Base-by-base conservation (phyloP, 2,113 vertebrate species). In the Hipposideros armiger region DNA sequence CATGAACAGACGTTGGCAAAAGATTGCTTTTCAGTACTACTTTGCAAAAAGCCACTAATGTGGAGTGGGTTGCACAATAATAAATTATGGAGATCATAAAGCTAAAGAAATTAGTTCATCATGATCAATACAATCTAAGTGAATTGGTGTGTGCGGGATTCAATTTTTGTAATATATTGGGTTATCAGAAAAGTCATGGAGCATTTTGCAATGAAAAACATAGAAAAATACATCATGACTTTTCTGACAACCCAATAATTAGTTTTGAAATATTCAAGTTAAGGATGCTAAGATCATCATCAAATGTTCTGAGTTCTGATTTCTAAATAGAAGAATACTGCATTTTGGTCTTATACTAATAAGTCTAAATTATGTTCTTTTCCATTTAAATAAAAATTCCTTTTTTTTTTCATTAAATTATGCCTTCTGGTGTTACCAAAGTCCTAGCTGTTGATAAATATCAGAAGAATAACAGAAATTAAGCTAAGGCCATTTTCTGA, bases 201-300 rank as follows among this genome's bases (percentile, higher is more conserved):
- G 36, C 36, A 36, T 36, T 36, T 36, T 36, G 36, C 36, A 36
- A 36, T 36, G 36, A 36, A 36, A 36, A 36, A 36, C 36, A 36
- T 36, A 36, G 36, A 36, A 36, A 36, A 36, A 36, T 36, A 36
- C 36, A 36, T 36, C 36, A 36, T 36, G 36, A 36, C 36, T 36
- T 36, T 36, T 36, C 36, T 36, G 36, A 36, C 36, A 36, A 36
- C 36, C 36, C 36, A 36, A 36, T 72, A 95, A 97, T 89, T 17
- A 2, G 54, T 97, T 98, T 96, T 97, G 58, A 97, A 97, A 91
- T 83, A 98, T 97, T 98, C 94, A 97, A 98, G 93, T 94, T 95
- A 90, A 96, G 70, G 30, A 45, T 52, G 87, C 52, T 91, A 60
- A 77, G 56, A 94, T 89, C 52, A 83, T 94, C 74, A 58, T 86